Base-by-base conservation (phyloP, 2,888 invertebrate genomes). In the Trimorus sp. region DNA sequence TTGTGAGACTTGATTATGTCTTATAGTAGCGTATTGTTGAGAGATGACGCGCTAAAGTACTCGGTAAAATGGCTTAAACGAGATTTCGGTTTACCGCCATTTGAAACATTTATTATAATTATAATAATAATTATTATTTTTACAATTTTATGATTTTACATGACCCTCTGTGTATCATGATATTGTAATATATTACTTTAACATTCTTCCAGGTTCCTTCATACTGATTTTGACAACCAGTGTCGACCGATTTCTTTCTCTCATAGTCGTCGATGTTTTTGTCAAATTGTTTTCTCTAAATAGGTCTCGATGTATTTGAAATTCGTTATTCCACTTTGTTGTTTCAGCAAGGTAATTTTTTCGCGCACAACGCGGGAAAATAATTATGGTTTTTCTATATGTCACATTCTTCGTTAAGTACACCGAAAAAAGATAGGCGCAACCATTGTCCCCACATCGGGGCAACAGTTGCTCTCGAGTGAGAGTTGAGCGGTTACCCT, bases 1-100 rank as follows among this genome's bases (percentile, higher is more conserved):
- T 58, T 63, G 59, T 73, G 71, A 73, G 71, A 71, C n/a, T 42
- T 60, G 14, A 56, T 38, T 74, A 40, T 38, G 37, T 73, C 45
- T 63, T 38, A 48, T 48, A 37, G 9, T 42, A 42, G 14, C n/a
- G 40, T 48, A 56, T 56, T 56, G n/a, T 48, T 65, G 49, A 26
- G 38, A 63, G 42, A 26, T 15, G 11, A 42, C 7, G n/a, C n/a
- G 54, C 37, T 60, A 14, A 73, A 40, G 15, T 45, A 58, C 26
- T 59, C 38, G 62, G 40, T 11, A 54, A 71, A 62, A 62, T 51
- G 36, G 40, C 53, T 71, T 59, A 38, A 48, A 42, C 26, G 48
- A 7, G 14, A 26, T 66, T 66, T 66, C 65, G 53, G 42, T 68
- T 37, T 48, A 48, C 16, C 37, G 45, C 37, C 45, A 15, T 68